Evolutionary conservation across 1,140 invertebrate genomes (phyloP).

Genomic region (Agraylea sexmaculata): DNA sequence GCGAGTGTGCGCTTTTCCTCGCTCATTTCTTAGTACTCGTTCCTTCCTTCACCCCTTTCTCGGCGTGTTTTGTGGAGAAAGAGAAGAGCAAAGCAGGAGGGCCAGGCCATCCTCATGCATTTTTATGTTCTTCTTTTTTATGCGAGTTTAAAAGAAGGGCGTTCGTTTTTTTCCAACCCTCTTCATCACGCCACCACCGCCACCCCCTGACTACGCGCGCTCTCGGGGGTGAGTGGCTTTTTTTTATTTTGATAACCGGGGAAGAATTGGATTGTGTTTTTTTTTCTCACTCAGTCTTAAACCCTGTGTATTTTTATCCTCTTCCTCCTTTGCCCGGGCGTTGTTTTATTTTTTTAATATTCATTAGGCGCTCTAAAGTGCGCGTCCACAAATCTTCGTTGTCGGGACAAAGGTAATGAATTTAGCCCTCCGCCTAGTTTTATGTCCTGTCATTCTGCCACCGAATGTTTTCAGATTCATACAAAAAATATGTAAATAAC

Average conservation of each 20-base stretch:
- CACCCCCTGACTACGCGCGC: slow-evolving; percentile 17
- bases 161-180: slow-evolving; percentile 24
- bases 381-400: slow-evolving; percentile 17
- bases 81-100: slow-evolving; percentile 22
- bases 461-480: too few species aligned
- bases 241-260: slow-evolving; percentile 41
- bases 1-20: too few species aligned
- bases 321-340: too few species aligned
- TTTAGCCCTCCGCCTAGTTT: too few species aligned
- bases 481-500: too few species aligned
- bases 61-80: slow-evolving; percentile 24
- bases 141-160: slow-evolving; percentile 44
- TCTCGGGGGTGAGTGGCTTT: slow-evolving; percentile 33
- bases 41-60: slow-evolving; percentile 37
- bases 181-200: slow-evolving; percentile 6
- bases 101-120: slow-evolving; percentile 44
- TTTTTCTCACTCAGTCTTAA: too few species aligned
- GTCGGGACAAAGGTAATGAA: slow-evolving; percentile 14
- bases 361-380: slow-evolving; percentile 19
- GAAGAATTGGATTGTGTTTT: slow-evolving; percentile 23
- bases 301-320: too few species aligned
- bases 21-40: too few species aligned
- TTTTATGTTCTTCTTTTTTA: slow-evolving; percentile 47
- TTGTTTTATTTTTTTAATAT: slow-evolving; percentile 22
- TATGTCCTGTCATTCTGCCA: too few species aligned